Evolutionary conservation across 2,888 invertebrate genomes (phyloP), one percentile per base, ranked within the genome.

Genomic region (Scaptomyza reducta): DNA sequence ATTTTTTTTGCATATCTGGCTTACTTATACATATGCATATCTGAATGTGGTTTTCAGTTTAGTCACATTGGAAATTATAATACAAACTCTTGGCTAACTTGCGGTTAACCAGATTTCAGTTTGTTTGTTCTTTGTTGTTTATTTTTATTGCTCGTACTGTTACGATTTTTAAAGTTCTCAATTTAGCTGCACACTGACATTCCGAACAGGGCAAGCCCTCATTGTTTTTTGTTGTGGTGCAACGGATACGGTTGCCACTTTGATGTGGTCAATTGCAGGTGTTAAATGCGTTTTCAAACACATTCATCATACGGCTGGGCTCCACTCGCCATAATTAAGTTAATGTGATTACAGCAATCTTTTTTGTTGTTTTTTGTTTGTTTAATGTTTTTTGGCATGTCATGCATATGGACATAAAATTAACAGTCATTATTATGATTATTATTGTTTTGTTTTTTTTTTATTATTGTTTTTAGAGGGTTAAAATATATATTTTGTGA

Each of bases 261-360:
- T 58, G 46, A 53, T 57, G 59, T 71, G 57, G 54, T 57, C 72
- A 73, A 60, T 38, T 66, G 57, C 73, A 74, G 72, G 77, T 77
- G 74, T 56, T 74, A 58, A 58, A 31, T 54, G 50, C 38, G 58
- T 50, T 29, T 44, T 62, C 45, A 13, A 40, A 44, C 38, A 57
- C 31, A 57, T 66, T 58, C 49, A 70, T 59, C 50, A 55, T 57
- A 46, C 16, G 47, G 25, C 41, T 45, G 29, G n/a, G 47, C 40
- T 42, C 35, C 41, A 27, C 16, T 55, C 50, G 29, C 27, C 27
- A 40, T 49, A 74, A 69, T 74, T 74, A 59, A 68, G 61, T 7
- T 46, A 58, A 61, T 74, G 50, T 22, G 35, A 46, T 58, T 51
- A 29, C 69, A 42, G 18, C 22, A 35, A 25, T 40, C 51, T 56